Conservation (phyloP, 2,113 vertebrate genomes). For the Mus pahari region DNA sequence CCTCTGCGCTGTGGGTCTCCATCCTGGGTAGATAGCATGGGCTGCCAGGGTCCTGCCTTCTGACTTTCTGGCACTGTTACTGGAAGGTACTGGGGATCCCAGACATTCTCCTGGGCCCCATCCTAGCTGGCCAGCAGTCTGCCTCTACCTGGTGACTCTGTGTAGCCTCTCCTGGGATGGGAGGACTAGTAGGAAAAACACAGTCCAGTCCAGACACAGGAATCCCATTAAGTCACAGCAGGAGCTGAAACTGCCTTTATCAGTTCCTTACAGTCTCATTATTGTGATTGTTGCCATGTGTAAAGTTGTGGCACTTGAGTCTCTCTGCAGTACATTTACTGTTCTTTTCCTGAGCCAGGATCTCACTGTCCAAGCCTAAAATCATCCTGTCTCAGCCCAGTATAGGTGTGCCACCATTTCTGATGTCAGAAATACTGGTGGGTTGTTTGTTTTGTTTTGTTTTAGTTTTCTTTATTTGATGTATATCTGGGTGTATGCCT, state of each 20-base stretch:
- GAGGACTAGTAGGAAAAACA: background rate
- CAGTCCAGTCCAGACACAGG: background rate
- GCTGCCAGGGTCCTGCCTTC: background rate
- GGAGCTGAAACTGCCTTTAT: background rate
- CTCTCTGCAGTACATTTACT: background rate
- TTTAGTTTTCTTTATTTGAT: too few species aligned
- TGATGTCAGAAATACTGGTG: background rate
- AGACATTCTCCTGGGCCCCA: background rate
- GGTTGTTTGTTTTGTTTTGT: too few species aligned
- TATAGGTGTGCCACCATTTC: too few species aligned
- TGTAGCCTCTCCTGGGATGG: background rate
- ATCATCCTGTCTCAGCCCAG: too few species aligned
- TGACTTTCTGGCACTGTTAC: background rate
- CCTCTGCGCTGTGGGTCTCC: background rate
- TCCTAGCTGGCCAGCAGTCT: background rate
- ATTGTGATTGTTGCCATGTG: background rate
- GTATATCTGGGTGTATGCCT: too few species aligned
- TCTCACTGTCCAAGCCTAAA: background rate
- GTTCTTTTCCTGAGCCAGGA: background rate
- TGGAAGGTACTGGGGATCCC: too few species aligned
- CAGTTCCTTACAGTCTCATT: background rate
- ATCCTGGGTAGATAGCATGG: background rate
- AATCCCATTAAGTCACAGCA: too few species aligned
- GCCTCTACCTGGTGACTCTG: background rate
- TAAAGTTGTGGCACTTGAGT: background rate